A percentile compares a stretch with the other conserved stretches of the same genome.
phyloP scores from a whole-genome alignment of 2,888 invertebrate genomes.

The Rhabditoides inermis region DNA sequence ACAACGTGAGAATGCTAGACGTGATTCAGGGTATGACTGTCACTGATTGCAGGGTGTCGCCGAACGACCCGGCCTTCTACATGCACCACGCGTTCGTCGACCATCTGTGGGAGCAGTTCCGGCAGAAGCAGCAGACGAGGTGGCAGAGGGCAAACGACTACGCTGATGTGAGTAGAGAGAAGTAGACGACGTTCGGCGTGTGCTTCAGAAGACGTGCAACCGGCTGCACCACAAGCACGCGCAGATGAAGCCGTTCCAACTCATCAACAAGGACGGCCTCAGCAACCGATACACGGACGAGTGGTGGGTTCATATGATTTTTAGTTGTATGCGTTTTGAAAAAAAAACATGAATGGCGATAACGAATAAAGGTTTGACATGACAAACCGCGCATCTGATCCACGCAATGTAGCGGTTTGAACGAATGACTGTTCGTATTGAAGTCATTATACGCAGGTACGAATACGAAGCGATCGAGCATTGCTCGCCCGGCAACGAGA shows the following conservation, averaged over 20 bases:
- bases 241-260: slow-evolving; percentile 48
- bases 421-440: background rate
- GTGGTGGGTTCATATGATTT: slow-evolving; percentile 15
- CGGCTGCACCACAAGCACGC: slow-evolving; percentile 36
- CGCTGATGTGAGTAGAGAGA: slow-evolving; percentile 17
- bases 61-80: slow-evolving; percentile 45
- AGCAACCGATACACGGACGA: slow-evolving; percentile 48
- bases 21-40: too few species aligned
- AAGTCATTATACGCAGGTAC: slow-evolving; percentile 25
- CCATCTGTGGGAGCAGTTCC: slow-evolving; percentile 49
- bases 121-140: slow-evolving; percentile 40
- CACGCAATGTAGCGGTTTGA: background rate
- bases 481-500: slow-evolving; percentile 26
- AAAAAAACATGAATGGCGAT: background rate
- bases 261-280: slow-evolving; percentile 45
- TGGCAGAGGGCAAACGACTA: slow-evolving; percentile 44
- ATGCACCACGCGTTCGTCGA: slow-evolving; percentile 51
- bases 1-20: too few species aligned
- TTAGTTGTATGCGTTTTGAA: background rate
- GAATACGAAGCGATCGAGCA: slow-evolving; percentile 45
- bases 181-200: too few species aligned
- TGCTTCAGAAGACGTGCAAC: slow-evolving; percentile 43
- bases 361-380: background rate
- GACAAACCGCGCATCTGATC: background rate
- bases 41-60: slow-evolving; percentile 26